Percentiles rank a stretch among this genome's conserved stretches.
Conservation (phyloP, 23 tunicate species). For the Ascidia mentula region DNA sequence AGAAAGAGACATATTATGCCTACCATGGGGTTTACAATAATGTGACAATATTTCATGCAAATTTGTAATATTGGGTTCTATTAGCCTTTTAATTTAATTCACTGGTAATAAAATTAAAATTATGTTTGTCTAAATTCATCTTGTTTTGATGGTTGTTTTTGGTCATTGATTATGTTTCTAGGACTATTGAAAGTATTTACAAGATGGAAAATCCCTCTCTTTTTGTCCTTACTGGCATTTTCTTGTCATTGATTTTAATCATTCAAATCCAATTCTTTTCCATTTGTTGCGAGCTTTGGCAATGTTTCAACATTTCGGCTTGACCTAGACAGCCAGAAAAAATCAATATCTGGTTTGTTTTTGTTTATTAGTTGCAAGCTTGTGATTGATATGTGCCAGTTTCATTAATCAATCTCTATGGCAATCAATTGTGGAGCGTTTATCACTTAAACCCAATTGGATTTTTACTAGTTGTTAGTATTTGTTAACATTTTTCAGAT, state of each 20-base stretch:
- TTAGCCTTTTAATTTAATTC: too few relatives aligned
- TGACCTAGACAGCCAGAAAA: conserved; percentile 2
- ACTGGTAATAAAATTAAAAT: too few relatives aligned
- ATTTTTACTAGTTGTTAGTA: too few relatives aligned
- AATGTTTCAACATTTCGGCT: background rate
- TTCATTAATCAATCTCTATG: too few relatives aligned
- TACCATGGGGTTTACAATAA: too few relatives aligned
- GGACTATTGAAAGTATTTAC: background rate
- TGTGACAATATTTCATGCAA: too few relatives aligned
- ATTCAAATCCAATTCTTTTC: conserved; percentile 2
- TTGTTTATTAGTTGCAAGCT: background rate
- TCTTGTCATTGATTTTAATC: background rate
- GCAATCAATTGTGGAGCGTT: too few relatives aligned
- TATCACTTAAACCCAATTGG: too few relatives aligned
- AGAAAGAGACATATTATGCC: too few relatives aligned
- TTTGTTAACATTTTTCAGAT: too few relatives aligned
- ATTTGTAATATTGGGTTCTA: too few relatives aligned
- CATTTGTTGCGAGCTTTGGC: background rate
- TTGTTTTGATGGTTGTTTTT: background rate
- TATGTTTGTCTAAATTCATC: too few relatives aligned
- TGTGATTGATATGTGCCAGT: background rate
- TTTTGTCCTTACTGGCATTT: background rate
- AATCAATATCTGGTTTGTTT: background rate
- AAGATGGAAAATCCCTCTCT: background rate
- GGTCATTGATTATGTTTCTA: background rate